phyloP scores from a whole-genome alignment of 2,797 vertebrate genomes.

The Alfaro cultratus region DNA sequence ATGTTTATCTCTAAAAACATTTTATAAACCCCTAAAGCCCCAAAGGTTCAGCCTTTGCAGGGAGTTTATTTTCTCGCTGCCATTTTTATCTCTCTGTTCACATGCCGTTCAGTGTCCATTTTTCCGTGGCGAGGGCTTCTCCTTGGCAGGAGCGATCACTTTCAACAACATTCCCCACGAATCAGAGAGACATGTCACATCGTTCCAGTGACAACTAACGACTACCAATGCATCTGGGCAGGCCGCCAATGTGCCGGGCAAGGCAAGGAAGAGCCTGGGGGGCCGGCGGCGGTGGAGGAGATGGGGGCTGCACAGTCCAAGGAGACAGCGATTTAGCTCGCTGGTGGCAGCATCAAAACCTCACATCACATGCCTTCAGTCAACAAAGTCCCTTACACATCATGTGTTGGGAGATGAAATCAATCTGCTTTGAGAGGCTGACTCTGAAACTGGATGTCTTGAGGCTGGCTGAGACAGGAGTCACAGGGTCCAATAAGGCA shows the following conservation, averaged over 20 bases:
- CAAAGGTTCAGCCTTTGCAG: slow-evolving; percentile 38
- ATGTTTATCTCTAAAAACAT: slow-evolving; percentile 22
- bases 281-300: background rate
- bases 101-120: slow-evolving; percentile 72
- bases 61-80: slow-evolving; percentile 67
- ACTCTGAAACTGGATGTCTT: slow-evolving; percentile 59
- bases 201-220: slow-evolving; percentile 75
- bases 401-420: slow-evolving; percentile 69
- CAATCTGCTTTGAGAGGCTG: slow-evolving; percentile 60
- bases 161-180: slow-evolving; percentile 69
- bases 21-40: slow-evolving; percentile 35
- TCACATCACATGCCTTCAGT: slow-evolving; percentile 66
- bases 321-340: slow-evolving; percentile 68
- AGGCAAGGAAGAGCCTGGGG: slow-evolving; percentile 56
- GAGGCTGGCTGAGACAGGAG: slow-evolving; percentile 50
- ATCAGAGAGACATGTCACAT: slow-evolving; percentile 73
- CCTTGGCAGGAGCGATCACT: slow-evolving; percentile 73
- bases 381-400: slow-evolving; percentile 72
- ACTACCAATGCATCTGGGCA: slow-evolving; percentile 74
- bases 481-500: slow-evolving; percentile 47
- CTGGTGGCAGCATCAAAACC: slow-evolving; percentile 70
- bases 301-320: slow-evolving; percentile 47
- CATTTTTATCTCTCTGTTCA: slow-evolving; percentile 74
- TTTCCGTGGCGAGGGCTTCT: slow-evolving; percentile 66
- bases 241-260: slow-evolving; percentile 65